Conservation (phyloP, 2,888 invertebrate genomes). For the Papilio demoleus region DNA sequence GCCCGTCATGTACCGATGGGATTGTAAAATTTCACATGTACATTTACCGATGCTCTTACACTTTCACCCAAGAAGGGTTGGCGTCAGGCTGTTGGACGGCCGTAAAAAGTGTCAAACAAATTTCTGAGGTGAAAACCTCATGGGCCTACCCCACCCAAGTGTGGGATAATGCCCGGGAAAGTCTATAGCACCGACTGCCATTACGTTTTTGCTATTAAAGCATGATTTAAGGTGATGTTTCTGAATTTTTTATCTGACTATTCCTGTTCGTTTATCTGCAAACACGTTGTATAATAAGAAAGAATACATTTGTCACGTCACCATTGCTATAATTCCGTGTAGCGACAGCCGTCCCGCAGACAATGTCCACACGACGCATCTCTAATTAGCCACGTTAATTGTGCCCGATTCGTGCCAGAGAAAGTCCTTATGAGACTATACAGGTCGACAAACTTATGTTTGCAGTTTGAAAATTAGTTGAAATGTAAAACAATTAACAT, state of each 20-base stretch:
- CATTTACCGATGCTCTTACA: no score
- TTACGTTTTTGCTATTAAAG: background rate
- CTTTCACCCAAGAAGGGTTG: no score
- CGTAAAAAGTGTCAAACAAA: no score
- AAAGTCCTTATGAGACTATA: slow-evolving; percentile 59
- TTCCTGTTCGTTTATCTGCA: background rate
- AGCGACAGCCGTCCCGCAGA: slow-evolving; percentile 44
- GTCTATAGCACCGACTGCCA: background rate
- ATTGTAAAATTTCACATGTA: no score
- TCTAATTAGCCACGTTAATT: slow-evolving; percentile 69
- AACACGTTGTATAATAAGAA: slow-evolving; percentile 14
- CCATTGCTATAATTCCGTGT: slow-evolving; percentile 32
- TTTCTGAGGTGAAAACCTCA: no score
- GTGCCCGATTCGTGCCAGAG: slow-evolving; percentile 70
- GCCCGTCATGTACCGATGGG: no score
- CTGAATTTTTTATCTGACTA: background rate
- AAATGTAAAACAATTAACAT: slow-evolving; percentile 44
- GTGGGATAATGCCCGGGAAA: no score
- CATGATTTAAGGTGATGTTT: background rate
- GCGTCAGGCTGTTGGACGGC: no score
- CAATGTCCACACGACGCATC: slow-evolving; percentile 61
- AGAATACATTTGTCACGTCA: slow-evolving; percentile 35
- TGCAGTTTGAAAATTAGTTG: slow-evolving; percentile 42
- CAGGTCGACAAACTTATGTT: slow-evolving; percentile 52
- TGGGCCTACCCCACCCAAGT: no score